Base-by-base conservation (phyloP, 2,888 invertebrate species). In the Andrena minutula region DNA sequence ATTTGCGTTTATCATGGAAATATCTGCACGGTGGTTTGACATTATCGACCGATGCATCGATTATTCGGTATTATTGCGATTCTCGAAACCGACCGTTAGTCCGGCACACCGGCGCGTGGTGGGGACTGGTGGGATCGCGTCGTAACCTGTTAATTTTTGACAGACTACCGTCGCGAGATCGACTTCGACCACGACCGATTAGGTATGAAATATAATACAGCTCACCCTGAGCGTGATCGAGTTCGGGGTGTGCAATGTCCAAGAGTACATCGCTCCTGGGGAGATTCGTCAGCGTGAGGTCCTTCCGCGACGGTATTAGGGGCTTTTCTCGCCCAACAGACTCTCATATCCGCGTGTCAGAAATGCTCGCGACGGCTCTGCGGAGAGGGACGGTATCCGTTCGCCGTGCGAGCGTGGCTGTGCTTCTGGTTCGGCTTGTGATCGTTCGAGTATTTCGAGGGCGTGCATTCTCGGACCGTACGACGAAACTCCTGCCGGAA, bases 401-500 rank as follows among this genome's bases (percentile, higher is more conserved):
- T 89, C 16, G 83, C 73, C 58, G 75, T 86, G 58, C 68, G 79
- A 60, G 71, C 82, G 79, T 81, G 82, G 77, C 82, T 86, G 68
- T 64, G 61, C n/a, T 53, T 77, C 51, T 87, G 81, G 30, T 63
- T 74, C 5, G 58, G 60, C 49, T 78, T 76, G 32, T 66, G 83
- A 49, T 51, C 76, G 64, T 76, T 75, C 65, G 69, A 63, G 35
- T 83, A 61, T 64, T 73, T 87, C 75, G 75, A 61, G 28, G 88
- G 68, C 6, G 81, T 66, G 84, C 96, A 96, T 90, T 96, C 95
- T 93, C 96, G 96, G 93, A 96, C 96, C 0, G 96, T 96, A 86
- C 96, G 95, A 87, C 95, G 95, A 93, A 97, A 97, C 91, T 97
- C 97, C 84, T 96, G 95, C 8, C 96, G 95, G 93, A 96, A 97